Evolutionary conservation across 64 coral and sea anemone genomes (phyloP).

Genomic region (Cladopsammia gracilis): DNA sequence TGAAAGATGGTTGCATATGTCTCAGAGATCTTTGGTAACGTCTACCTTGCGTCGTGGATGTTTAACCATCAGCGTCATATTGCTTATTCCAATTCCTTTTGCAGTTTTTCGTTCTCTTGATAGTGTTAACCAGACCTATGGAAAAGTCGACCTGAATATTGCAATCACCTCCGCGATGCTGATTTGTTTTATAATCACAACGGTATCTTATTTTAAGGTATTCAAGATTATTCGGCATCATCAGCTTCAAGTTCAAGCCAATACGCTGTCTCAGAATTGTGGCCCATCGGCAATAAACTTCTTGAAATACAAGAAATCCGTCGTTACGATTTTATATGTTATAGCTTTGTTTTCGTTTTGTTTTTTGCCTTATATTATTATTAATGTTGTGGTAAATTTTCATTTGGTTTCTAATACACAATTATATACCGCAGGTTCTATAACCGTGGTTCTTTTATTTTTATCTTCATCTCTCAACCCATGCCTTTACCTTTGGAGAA

Average conservation of each 20-base stretch:
- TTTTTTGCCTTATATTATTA: neutral
- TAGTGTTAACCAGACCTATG: neutral
- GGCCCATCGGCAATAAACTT: neutral
- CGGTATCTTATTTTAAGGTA: neutral
- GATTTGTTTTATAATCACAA: neutral
- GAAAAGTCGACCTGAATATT: neutral
- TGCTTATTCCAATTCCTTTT: neutral
- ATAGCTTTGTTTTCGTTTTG: neutral
- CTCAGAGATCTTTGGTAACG: neutral
- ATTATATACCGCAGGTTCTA: too few species aligned
- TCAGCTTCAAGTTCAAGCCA: neutral
- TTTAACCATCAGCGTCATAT: neutral
- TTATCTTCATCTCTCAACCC: too few species aligned
- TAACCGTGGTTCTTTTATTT: too few species aligned
- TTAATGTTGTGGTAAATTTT: too few species aligned
- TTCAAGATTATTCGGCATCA: neutral
- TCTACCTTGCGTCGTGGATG: neutral
- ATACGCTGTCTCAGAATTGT: neutral
- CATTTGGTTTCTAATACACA: too few species aligned
- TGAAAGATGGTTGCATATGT: neutral
- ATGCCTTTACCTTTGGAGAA: too few species aligned
- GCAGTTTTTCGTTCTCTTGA: neutral
- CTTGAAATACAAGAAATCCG: neutral
- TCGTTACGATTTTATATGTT: neutral
- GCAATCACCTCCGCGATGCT: neutral